A percentile compares a stretch with the other conserved stretches of the same genome.
These are phyloP conservation scores for Epirrita christyi DNA, from an alignment of 2,888 invertebrate species.

Conservation along the genomic window DNA sequence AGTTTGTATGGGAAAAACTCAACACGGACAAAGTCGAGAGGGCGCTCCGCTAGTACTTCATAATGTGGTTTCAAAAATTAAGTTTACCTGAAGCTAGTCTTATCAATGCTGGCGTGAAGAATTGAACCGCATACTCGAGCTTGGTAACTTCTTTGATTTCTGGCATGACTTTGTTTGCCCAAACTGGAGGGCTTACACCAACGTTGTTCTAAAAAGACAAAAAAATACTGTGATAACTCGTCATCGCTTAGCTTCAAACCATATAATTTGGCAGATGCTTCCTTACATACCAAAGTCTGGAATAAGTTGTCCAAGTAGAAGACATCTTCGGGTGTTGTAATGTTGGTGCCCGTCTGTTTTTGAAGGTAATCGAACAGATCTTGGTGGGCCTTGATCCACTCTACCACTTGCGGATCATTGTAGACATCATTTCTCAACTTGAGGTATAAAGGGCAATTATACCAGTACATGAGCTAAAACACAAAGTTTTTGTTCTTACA, in stretches of 20 bases:
- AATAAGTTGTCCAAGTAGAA: slow-evolving; percentile 78
- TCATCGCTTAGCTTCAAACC: not conserved
- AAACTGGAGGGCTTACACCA: slow-evolving; percentile 63
- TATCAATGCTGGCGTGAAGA: slow-evolving; percentile 63
- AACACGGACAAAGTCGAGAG: no score
- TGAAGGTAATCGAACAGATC: slow-evolving; percentile 58
- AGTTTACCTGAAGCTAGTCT: slow-evolving; percentile 68
- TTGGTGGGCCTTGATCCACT: slow-evolving; percentile 58
- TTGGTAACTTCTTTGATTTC: slow-evolving; percentile 74
- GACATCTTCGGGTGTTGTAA: slow-evolving; percentile 70
- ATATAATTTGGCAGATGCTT: slow-evolving; percentile 5
- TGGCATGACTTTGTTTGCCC: slow-evolving; percentile 70
- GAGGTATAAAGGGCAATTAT: slow-evolving; percentile 72
- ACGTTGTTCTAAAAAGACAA: slow-evolving; percentile 68
- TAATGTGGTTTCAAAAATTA: not conserved
- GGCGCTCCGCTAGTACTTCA: no score
- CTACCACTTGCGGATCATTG: slow-evolving; percentile 56
- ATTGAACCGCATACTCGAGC: slow-evolving; percentile 71
- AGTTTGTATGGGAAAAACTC: no score
- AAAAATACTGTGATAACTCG: slow-evolving; percentile 1
- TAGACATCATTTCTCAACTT: slow-evolving; percentile 59
- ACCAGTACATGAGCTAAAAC: slow-evolving; percentile 76
- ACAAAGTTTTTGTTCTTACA: not conserved
- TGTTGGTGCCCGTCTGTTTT: slow-evolving; percentile 63
- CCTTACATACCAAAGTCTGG: slow-evolving; percentile 70